A percentile compares a stretch with the other conserved stretches of the same genome.
These are phyloP conservation scores for Pegoplata infirma DNA, from an alignment of 2,888 invertebrate species.

Conservation along the genomic window DNA sequence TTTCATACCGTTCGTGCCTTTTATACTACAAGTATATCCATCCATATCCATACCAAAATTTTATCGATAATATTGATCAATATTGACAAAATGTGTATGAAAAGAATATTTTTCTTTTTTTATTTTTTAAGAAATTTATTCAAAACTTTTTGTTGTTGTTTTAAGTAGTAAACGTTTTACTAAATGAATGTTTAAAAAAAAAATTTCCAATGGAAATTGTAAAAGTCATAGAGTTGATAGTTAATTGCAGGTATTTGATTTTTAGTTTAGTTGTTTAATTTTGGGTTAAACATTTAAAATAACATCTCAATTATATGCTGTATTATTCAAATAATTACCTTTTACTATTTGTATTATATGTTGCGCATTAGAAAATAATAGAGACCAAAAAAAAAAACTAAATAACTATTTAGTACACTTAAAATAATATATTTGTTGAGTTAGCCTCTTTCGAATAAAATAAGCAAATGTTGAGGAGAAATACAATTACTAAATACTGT, in stretches of 20 bases:
- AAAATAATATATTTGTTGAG: no score
- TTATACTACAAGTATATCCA: no score
- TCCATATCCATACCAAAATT: neutral
- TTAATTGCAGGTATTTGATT: neutral
- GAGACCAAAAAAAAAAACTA: constrained; percentile 1
- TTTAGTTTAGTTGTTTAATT: neutral
- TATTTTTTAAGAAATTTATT: constrained; percentile 33
- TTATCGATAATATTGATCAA: constrained; percentile 44
- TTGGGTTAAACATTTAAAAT: constrained; percentile 32
- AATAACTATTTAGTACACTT: no score
- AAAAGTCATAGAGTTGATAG: constrained; percentile 2
- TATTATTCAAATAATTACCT: constrained; percentile 54
- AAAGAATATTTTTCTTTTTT: neutral
- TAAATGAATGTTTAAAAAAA: neutral
- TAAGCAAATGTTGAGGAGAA: no score
- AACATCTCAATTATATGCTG: constrained; percentile 57
- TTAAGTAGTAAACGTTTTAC: neutral
- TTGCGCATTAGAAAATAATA: neutral
- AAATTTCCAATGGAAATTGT: constrained; percentile 5
- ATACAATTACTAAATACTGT: no score
- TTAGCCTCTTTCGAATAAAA: no score
- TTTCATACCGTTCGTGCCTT: no score
- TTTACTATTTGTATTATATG: constrained; percentile 16
- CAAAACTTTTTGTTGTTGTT: constrained; percentile 8
- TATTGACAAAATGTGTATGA: constrained; percentile 37